Evolutionary conservation across 2,888 invertebrate genomes (phyloP).

Genomic region (Pandemis corylana): DNA sequence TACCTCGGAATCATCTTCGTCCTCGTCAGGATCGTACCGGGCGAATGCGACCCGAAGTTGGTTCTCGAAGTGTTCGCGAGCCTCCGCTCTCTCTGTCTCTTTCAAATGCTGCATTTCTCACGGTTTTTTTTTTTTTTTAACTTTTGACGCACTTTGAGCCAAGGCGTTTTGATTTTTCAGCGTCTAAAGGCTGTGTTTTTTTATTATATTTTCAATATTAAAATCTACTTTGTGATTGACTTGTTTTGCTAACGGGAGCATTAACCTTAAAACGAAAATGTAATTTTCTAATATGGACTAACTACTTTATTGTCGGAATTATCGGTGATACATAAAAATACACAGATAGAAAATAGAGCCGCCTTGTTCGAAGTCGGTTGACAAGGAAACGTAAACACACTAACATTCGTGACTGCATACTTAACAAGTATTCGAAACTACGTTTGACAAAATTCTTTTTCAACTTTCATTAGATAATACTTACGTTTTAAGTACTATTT

Average conservation of each 20-base stretch:
- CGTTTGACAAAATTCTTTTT: background rate
- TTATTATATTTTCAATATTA: no score
- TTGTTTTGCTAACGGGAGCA: no score
- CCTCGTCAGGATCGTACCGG: constrained; percentile 71
- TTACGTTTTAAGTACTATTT: background rate
- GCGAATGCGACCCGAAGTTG: constrained; percentile 74
- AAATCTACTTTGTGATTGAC: no score
- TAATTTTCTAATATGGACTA: no score
- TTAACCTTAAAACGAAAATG: no score
- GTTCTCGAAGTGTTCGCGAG: constrained; percentile 76
- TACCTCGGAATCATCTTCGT: constrained; percentile 77
- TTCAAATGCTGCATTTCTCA: constrained; percentile 53
- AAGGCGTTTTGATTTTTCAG: no score
- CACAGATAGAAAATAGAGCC: no score
- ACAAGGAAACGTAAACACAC: background rate
- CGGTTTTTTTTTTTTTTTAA: background rate
- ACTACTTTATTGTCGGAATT: no score
- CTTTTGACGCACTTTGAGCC: no score
- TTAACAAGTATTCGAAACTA: background rate
- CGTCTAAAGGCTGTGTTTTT: no score
- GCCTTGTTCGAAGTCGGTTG: no score
- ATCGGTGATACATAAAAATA: no score
- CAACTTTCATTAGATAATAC: background rate
- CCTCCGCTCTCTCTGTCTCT: constrained; percentile 68
- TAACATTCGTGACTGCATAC: background rate